Base-by-base conservation (phyloP, 2,888 invertebrate genomes). In the Apodemia zela region DNA sequence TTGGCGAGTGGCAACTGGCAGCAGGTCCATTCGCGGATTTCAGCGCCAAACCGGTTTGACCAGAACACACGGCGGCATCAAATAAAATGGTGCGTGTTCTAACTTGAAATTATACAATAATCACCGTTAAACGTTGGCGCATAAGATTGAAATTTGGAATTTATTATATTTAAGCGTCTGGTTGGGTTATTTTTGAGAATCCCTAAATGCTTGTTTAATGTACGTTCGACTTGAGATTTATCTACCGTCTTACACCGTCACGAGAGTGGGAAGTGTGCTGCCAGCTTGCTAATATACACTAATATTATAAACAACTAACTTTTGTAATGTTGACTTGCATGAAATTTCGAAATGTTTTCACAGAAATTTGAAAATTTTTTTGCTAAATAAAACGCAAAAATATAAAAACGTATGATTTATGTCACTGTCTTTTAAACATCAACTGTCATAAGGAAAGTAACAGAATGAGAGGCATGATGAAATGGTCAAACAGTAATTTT, bases 11-110 rank as follows among this genome's bases (percentile, higher is more conserved):
- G n/a, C n/a, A n/a, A n/a, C n/a, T 79, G 80, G 84, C 81, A 81
- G 87, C 88, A 86, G 85, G 87, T 87, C 87, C 88, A 85, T 82
- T 85, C 81, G 81, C 81, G 81, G 84, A 77, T 83, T 84, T 82
- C 77, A 79, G 72, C 83, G 72, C 70, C 73, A 75, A 89, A 90
- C 90, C 90, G 90, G 90, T 90, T 79, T 78, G 82, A 89, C 90
- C 79, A 89, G 89, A 88, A 87, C 82, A 81, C 82, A 74, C 80
- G 77, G 81, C 78, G 79, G 80, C 80, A 79, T 80, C 79, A 81
- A 85, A 85, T 84, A 81, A 71, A 69, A 84, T 84, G 78, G 77
- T 78, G 76, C 79, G 73, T 72, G 68, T 69, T 67, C 65, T 66
- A 68, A 71, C 71, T 67, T 66, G 71, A 72, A 64, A 70, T 78